These are phyloP conservation scores for Himalopsyche phryganea DNA, from an alignment of 1,140 invertebrate species.

Conservation along the genomic window DNA sequence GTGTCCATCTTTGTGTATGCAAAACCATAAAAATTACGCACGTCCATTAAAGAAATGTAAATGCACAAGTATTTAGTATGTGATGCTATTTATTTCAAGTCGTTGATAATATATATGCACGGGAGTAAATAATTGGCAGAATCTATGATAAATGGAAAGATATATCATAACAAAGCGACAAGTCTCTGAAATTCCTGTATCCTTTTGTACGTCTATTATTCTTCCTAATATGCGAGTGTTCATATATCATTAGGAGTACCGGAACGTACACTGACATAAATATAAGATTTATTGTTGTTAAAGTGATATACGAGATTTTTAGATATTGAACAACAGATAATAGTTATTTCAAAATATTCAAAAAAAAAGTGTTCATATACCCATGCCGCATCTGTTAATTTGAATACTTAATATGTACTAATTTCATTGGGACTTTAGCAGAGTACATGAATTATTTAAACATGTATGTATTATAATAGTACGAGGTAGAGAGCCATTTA, in stretches of 20 bases:
- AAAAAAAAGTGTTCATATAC: no score
- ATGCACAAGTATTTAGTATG: neutral
- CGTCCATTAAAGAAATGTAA: neutral
- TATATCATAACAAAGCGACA: slow-evolving; percentile 22
- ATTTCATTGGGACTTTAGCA: no score
- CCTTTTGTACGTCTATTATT: slow-evolving; percentile 3
- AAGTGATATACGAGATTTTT: no score
- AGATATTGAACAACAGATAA: neutral
- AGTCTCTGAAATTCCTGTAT: slow-evolving; percentile 4
- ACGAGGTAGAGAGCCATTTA: no score
- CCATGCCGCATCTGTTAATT: no score
- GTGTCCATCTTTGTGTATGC: no score
- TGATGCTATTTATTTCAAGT: neutral
- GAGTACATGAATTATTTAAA: no score
- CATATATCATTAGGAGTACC: slow-evolving; percentile 11
- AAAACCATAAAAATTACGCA: no score
- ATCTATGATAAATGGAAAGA: slow-evolving; percentile 1
- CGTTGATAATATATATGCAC: no score
- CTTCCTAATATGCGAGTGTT: neutral
- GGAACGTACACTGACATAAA: slow-evolving; percentile 13
- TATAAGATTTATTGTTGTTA: slow-evolving; percentile 13
- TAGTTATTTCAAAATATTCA: no score
- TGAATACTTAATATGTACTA: no score
- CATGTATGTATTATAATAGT: no score
- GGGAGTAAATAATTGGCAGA: slow-evolving; percentile 2